These are phyloP conservation scores for Homarus americanus DNA, from an alignment of 1,140 invertebrate species.

Conservation along the genomic window DNA sequence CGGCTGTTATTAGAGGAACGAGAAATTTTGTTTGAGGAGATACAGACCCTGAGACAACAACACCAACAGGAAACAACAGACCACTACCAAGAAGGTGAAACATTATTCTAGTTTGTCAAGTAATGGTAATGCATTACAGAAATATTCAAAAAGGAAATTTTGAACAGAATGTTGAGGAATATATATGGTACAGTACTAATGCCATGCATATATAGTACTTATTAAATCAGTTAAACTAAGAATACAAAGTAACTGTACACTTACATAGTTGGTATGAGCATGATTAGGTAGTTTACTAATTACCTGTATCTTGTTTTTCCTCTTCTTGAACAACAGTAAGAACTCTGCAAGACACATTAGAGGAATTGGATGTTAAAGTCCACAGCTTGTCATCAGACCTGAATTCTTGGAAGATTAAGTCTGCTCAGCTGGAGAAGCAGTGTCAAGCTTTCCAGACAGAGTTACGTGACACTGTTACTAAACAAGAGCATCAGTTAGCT, in stretches of 20 bases:
- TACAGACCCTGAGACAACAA: slow-evolving; percentile 39
- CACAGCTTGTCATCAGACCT: slow-evolving; percentile 30
- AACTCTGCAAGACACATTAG: slow-evolving; percentile 33
- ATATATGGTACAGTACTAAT: too few relatives aligned
- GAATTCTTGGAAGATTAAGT: slow-evolving; percentile 35
- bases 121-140: not conserved
- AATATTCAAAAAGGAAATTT: not conserved
- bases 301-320: too few relatives aligned
- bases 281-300: too few relatives aligned
- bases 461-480: slow-evolving; percentile 33
- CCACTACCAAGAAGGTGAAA: slow-evolving; percentile 35
- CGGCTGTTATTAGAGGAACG: slow-evolving; percentile 48
- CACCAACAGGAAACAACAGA: slow-evolving; percentile 21
- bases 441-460: slow-evolving; percentile 28
- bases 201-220: too few relatives aligned
- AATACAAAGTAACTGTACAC: too few relatives aligned
- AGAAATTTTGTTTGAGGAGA: slow-evolving; percentile 48
- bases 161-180: too few relatives aligned
- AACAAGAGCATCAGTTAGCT: slow-evolving; percentile 51
- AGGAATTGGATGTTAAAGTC: slow-evolving; percentile 31
- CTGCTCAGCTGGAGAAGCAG: slow-evolving; percentile 24
- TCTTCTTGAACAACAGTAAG: slow-evolving; percentile 3
- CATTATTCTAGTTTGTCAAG: not conserved
- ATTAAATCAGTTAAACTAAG: too few relatives aligned
- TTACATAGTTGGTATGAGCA: too few relatives aligned